These are phyloP conservation scores for Myoxocephalus aenaeus DNA, from an alignment of 2,797 vertebrate species.

Conservation along the genomic window DNA sequence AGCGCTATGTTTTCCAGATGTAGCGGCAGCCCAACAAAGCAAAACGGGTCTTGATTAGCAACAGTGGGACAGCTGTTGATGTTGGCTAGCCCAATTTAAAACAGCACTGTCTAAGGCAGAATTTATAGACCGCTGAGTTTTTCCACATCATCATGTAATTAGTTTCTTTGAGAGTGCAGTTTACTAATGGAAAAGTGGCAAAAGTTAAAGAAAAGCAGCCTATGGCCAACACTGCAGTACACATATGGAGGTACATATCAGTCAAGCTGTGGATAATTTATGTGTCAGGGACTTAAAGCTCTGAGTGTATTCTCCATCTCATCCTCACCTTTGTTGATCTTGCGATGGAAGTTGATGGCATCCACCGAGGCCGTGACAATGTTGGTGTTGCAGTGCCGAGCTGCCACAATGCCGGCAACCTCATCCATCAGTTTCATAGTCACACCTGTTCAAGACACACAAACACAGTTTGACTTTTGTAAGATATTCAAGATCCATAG, in stretches of 20 bases:
- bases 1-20: slow-evolving; percentile 53
- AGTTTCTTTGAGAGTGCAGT: slow-evolving; percentile 21
- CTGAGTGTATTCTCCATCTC: neutral
- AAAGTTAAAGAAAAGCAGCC: slow-evolving; percentile 11
- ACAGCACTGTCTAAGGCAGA: slow-evolving; percentile 20
- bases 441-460: slow-evolving; percentile 85
- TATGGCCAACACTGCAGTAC: neutral
- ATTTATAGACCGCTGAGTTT: slow-evolving; percentile 38
- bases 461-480: slow-evolving; percentile 10
- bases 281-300: neutral
- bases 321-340: slow-evolving; percentile 92
- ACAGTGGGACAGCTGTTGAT: slow-evolving; percentile 46
- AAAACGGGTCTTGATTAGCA: slow-evolving; percentile 44
- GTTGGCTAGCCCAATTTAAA: slow-evolving; percentile 38
- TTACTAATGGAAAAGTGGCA: slow-evolving; percentile 10
- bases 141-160: slow-evolving; percentile 47
- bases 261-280: neutral
- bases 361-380: slow-evolving; percentile 95
- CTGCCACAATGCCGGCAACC: slow-evolving; percentile 93
- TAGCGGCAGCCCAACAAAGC: slow-evolving; percentile 15
- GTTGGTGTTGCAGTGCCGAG: slow-evolving; percentile 95
- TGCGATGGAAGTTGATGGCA: slow-evolving; percentile 95
- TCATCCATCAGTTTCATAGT: slow-evolving; percentile 99
- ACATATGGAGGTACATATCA: neutral
- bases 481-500: neutral